These are phyloP conservation scores for Pentamera pediparva DNA, from an alignment of 53 echinoderm and acorn worm species.

Conservation along the genomic window DNA sequence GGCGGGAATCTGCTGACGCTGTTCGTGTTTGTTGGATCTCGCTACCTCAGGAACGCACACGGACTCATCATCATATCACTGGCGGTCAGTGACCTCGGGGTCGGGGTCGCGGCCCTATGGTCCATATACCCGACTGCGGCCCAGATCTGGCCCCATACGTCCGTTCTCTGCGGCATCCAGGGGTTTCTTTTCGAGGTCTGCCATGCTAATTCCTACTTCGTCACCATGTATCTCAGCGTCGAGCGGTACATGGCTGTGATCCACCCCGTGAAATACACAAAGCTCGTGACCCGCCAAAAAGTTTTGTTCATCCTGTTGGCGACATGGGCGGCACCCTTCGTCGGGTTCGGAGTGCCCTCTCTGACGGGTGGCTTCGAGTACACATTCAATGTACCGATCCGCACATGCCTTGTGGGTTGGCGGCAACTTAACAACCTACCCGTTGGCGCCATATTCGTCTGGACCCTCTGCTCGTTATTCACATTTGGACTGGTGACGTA, in stretches of 20 bases:
- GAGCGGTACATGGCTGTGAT: conserved; percentile 26
- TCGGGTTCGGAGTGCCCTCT: neutral
- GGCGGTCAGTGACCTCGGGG: conserved; percentile 7
- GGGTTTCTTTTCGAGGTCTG: conserved; percentile 19
- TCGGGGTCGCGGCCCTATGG: conserved; percentile 1
- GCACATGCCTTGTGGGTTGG: conserved; percentile 1
- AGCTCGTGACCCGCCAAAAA: neutral
- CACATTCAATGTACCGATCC: neutral
- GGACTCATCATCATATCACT: conserved; percentile 16
- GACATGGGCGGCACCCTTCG: neutral
- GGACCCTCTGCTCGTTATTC: conserved; percentile 1
- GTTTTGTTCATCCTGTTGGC: neutral
- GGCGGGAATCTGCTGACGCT: conserved; percentile 9
- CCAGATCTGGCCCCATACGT: neutral
- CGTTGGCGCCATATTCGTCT: neutral
- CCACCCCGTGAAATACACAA: conserved; percentile 4
- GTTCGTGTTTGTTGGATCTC: neutral
- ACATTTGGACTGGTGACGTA: conserved; percentile 16
- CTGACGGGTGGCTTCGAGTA: neutral
- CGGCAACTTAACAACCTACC: conserved; percentile 15
- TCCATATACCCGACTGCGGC: conserved; percentile 19
- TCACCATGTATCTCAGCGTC: conserved; percentile 14
- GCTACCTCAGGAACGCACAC: conserved; percentile 24
- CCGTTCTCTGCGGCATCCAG: neutral
- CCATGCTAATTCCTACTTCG: conserved; percentile 19